Evolutionary conservation across 2,113 vertebrate species (phyloP), one percentile per base, ranked within the genome.

Genomic region (Sceloporus tristichus): DNA sequence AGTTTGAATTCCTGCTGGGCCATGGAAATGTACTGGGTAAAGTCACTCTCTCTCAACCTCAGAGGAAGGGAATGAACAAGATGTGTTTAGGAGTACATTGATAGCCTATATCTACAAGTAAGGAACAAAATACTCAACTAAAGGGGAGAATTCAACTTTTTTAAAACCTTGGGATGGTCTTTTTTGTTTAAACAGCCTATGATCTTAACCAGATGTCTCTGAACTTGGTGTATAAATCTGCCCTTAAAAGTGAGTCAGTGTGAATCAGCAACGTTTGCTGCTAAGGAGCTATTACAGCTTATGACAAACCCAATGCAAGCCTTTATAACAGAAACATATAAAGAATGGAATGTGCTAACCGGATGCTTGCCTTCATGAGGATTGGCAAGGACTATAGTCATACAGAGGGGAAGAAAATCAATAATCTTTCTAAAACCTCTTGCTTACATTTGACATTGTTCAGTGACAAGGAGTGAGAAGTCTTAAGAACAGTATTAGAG

Each of bases 201-300:
- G n/a, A 94, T 92, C 84, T 54, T 94, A 84, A 92, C 86, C 91
- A 94, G 91, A 92, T 93, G 91, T 88, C 94, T 92, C 89, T 92
- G 93, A 94, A 90, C 86, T 83, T 82, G 21, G 66, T 56, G 73
- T 79, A 86, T 66, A 65, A 59, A 89, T 90, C 89, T 92, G 82
- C 66, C 66, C 21, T 77, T 90, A 87, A 59, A 77, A 82, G 14
- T 93, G 93, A 96, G 86, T 95, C 95, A 96, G 91, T 88, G 66
- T 87, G 71, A 93, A 86, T 89, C 84, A 87, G 68, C 91, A 59
- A 87, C 59, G 71, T 91, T 89, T 89, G 92, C 93, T 93, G 94
- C 92, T 92, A 94, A 90, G 91, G 93, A 91, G 19, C 88, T 90
- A 23, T 85, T 79, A 76, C 1, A 89, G 77, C n/a, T 76, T 88